phyloP scores from a whole-genome alignment of 1,140 invertebrate genomes.

The Uloborus diversus region DNA sequence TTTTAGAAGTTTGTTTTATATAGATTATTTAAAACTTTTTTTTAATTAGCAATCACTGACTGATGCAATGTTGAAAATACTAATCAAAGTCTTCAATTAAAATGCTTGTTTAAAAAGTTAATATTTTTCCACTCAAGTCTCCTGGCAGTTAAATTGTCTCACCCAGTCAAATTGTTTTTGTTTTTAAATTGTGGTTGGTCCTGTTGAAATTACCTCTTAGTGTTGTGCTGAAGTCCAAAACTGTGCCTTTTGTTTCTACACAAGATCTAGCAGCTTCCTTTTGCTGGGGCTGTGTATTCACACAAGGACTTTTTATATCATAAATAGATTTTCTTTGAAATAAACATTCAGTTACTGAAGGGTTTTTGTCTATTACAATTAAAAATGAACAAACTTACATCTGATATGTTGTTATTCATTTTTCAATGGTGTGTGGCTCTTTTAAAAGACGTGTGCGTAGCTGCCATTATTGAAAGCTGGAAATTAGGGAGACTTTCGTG shows the following conservation, averaged over 20 bases:
- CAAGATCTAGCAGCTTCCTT: slow-evolving; percentile 32
- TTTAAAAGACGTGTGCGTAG: too few species aligned
- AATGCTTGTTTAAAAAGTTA: too few species aligned
- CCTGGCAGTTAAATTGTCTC: slow-evolving; percentile 21
- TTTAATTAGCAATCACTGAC: too few species aligned
- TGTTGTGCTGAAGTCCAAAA: slow-evolving; percentile 54
- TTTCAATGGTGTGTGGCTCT: too few species aligned
- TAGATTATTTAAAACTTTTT: too few species aligned
- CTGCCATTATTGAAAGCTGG: too few species aligned
- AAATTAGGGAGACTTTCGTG: too few species aligned
- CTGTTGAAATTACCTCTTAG: slow-evolving; percentile 35
- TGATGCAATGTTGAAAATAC: too few species aligned
- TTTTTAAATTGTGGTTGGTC: background rate
- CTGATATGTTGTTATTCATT: slow-evolving; percentile 1
- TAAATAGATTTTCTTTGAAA: slow-evolving; percentile 40
- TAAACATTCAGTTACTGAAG: slow-evolving; percentile 38
- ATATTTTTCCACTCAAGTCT: slow-evolving; percentile 9
- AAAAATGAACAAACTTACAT: slow-evolving; percentile 46
- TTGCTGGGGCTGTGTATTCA: slow-evolving; percentile 11
- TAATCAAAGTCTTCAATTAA: too few species aligned
- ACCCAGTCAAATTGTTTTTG: background rate
- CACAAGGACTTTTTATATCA: slow-evolving; percentile 49
- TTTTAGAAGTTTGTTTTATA: too few species aligned
- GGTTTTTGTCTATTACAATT: slow-evolving; percentile 40
- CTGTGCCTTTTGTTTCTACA: slow-evolving; percentile 59